phyloP scores from a whole-genome alignment of 2,113 vertebrate genomes.

The Puntigrus tetrazona region DNA sequence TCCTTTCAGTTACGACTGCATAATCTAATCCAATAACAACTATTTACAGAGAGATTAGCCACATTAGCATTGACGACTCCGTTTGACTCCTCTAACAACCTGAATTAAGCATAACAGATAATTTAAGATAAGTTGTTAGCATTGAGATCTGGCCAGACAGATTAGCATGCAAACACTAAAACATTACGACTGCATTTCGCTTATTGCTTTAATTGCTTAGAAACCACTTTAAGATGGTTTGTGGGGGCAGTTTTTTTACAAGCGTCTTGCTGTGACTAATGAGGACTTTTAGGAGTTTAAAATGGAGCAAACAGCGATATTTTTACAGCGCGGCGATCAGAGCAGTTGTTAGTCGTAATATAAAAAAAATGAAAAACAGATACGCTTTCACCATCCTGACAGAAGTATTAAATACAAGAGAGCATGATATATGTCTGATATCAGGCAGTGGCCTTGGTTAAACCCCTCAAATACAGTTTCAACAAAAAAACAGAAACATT shows the following conservation, averaged over 20 bases:
- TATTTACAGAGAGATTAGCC: constrained; percentile 24
- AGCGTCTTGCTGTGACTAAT: constrained; percentile 63
- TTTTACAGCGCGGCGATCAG: constrained; percentile 11
- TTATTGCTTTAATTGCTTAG: constrained; percentile 53
- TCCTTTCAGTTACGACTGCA: background rate
- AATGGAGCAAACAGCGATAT: constrained; percentile 25
- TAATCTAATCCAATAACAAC: constrained; percentile 16
- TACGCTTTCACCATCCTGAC: constrained; percentile 18
- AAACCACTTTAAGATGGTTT: constrained; percentile 47
- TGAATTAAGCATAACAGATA: background rate
- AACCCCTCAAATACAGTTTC: background rate
- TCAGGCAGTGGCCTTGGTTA: background rate
- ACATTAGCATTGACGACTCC: background rate
- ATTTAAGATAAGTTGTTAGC: constrained; percentile 11
- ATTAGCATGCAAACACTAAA: constrained; percentile 42
- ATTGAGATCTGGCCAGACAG: background rate
- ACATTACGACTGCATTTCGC: constrained; percentile 45
- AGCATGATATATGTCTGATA: constrained; percentile 8
- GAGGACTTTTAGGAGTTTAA: constrained; percentile 37
- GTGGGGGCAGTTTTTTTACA: constrained; percentile 59
- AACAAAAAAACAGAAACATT: constrained; percentile 46
- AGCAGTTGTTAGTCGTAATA: constrained; percentile 34
- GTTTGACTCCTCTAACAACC: background rate
- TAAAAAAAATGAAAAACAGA: constrained; percentile 35
- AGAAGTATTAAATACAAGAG: constrained; percentile 34